Evolutionary conservation across 1,140 invertebrate genomes (phyloP).

Genomic region (Formica exsecta): DNA sequence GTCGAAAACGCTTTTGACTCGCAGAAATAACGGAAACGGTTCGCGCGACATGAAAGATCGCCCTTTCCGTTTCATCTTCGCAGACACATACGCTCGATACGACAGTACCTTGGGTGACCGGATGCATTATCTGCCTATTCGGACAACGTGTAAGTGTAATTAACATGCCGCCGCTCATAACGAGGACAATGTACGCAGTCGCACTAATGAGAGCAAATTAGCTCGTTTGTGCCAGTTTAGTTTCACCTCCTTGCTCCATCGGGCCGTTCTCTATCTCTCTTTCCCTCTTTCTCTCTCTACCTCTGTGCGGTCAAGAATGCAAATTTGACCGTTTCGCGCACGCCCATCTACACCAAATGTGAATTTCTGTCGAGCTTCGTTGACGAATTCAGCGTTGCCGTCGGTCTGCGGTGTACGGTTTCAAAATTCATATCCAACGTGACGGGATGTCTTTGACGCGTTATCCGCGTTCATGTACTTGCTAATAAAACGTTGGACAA

Average conservation of each 20-base stretch:
- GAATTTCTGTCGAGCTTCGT: conserved; percentile 72
- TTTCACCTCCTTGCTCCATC: conserved; percentile 69
- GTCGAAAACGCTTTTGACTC: not conserved
- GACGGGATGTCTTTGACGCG: conserved; percentile 60
- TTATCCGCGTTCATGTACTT: not conserved
- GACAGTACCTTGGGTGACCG: conserved; percentile 70
- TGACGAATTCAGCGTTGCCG: conserved; percentile 73
- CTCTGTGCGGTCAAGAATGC: conserved; percentile 81
- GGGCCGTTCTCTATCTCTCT: not conserved
- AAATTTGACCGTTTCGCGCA: conserved; percentile 77
- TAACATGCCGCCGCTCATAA: conserved; percentile 78
- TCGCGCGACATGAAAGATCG: conserved; percentile 44
- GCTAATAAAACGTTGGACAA: conserved; percentile 1
- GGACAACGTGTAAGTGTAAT: conserved; percentile 81
- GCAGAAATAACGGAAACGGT: conserved; percentile 33
- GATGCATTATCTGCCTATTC: conserved; percentile 77
- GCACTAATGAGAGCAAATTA: conserved; percentile 83
- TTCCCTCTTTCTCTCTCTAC: not conserved
- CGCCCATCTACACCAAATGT: conserved; percentile 70
- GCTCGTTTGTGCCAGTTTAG: conserved; percentile 80
- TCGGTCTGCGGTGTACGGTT: conserved; percentile 56
- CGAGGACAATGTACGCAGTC: conserved; percentile 78
- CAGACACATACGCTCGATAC: conserved; percentile 42
- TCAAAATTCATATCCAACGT: conserved; percentile 74
- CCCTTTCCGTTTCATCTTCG: conserved; percentile 63